phyloP scores from a whole-genome alignment of 1,140 invertebrate genomes.

The Lerema accius region DNA sequence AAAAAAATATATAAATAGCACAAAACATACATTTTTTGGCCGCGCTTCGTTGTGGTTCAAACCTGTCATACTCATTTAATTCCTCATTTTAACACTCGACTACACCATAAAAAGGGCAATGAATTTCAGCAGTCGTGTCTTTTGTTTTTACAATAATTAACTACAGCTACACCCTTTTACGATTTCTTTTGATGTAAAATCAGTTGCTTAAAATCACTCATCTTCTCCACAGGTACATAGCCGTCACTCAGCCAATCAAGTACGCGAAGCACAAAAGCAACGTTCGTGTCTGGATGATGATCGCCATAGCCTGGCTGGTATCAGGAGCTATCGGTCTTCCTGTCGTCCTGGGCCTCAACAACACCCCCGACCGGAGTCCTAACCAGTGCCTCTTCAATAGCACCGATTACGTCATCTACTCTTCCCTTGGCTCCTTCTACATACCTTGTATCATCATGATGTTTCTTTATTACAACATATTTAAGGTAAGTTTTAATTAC shows the following conservation, averaged over 20 bases:
- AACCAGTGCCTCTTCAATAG: conserved; percentile 98
- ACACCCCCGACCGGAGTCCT: conserved; percentile 90
- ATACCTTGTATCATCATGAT: conserved; percentile 99
- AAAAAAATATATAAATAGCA: too few relatives aligned
- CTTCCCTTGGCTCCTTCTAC: conserved; percentile 99
- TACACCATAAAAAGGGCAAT: too few relatives aligned
- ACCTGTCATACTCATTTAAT: too few relatives aligned
- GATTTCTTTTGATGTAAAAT: too few relatives aligned
- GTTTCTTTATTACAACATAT: conserved; percentile 98
- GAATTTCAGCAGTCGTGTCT: too few relatives aligned
- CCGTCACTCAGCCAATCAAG: conserved; percentile 99
- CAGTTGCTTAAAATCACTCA: too few relatives aligned
- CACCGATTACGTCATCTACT: conserved; percentile 98
- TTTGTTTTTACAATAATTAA: too few relatives aligned
- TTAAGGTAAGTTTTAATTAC: too few relatives aligned
- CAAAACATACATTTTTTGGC: too few relatives aligned
- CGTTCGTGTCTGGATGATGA: conserved; percentile 96
- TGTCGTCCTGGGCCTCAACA: conserved; percentile 97
- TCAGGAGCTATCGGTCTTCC: conserved; percentile 98
- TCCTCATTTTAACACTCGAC: too few relatives aligned
- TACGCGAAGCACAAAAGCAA: conserved; percentile 99
- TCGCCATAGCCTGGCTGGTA: conserved; percentile 98
- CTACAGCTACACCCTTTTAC: too few relatives aligned
- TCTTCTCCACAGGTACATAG: conserved; percentile 93
- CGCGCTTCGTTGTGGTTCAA: too few relatives aligned